A percentile compares a stretch with the other conserved stretches of the same genome.
phyloP scores from a whole-genome alignment of 2,888 invertebrate species.

The Cryptocephalus moraei region DNA sequence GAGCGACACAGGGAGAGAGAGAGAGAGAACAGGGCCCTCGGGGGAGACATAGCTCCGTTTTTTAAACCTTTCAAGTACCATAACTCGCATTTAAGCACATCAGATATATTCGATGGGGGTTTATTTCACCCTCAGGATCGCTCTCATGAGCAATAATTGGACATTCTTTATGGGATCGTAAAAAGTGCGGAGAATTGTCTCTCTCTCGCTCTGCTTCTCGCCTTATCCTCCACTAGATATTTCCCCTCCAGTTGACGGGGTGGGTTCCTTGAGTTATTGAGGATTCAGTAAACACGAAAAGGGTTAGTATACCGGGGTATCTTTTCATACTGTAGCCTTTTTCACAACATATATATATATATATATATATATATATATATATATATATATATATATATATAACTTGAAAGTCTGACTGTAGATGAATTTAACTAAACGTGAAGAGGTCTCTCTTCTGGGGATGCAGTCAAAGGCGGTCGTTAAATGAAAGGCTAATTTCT shows the following conservation, averaged over 20 bases:
- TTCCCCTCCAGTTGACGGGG: no score
- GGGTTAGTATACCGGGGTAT: no score
- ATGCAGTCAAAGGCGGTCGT: no score
- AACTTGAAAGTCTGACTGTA: neutral
- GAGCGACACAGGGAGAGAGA: no score
- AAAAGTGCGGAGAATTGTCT: slow-evolving; percentile 13
- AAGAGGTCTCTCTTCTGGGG: no score
- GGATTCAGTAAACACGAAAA: no score
- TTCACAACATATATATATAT: slow-evolving; percentile 1
- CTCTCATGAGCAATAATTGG: slow-evolving; percentile 29
- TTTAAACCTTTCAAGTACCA: slow-evolving; percentile 28
- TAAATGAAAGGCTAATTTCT: no score
- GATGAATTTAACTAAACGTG: neutral
- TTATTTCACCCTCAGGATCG: slow-evolving; percentile 25
- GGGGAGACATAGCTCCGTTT: slow-evolving; percentile 25
- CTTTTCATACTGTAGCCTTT: no score
- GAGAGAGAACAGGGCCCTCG: slow-evolving; percentile 11
- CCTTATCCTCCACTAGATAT: no score
- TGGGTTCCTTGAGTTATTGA: neutral
- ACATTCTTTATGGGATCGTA: slow-evolving; percentile 26
- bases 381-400: slow-evolving; percentile 1
- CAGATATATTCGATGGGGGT: slow-evolving; percentile 29
- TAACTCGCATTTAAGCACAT: slow-evolving; percentile 29
- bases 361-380: slow-evolving; percentile 1
- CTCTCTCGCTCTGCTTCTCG: neutral